Percentiles rank a stretch among this genome's conserved stretches.
Conservation (phyloP, 1,140 invertebrate genomes). For the Drosophila bocqueti region DNA sequence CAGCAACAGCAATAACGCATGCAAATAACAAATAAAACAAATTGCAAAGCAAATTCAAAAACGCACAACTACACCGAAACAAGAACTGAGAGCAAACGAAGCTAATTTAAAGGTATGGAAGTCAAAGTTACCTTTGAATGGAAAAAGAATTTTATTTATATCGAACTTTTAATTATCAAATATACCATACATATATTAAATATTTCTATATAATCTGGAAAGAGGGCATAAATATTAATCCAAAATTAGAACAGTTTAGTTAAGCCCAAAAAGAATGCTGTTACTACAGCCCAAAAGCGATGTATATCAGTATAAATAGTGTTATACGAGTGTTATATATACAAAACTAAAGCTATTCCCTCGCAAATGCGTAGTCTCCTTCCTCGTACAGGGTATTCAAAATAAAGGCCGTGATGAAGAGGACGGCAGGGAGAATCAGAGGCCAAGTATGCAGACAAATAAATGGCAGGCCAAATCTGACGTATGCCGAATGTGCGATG, state of each 20-base stretch:
- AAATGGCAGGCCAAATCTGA: conserved; percentile 62
- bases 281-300: no score
- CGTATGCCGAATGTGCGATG: conserved; percentile 35
- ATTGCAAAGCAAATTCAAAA: conserved; percentile 35
- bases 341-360: no score
- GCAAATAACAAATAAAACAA: conserved; percentile 33
- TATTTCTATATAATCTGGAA: no score
- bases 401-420: background rate
- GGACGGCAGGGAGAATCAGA: conserved; percentile 26
- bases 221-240: no score
- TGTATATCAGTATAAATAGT: no score
- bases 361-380: background rate
- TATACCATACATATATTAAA: no score
- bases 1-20: conserved; percentile 16
- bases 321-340: no score
- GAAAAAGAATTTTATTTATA: background rate
- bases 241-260: no score
- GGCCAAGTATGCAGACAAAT: conserved; percentile 62
- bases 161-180: background rate
- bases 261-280: no score
- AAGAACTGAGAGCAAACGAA: conserved; percentile 8
- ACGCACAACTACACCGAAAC: conserved; percentile 13
- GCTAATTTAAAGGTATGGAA: background rate
- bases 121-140: background rate
- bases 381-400: conserved; percentile 3